Conservation (phyloP, 2,113 vertebrate genomes). For the Ptychochromis oligacanthus region DNA sequence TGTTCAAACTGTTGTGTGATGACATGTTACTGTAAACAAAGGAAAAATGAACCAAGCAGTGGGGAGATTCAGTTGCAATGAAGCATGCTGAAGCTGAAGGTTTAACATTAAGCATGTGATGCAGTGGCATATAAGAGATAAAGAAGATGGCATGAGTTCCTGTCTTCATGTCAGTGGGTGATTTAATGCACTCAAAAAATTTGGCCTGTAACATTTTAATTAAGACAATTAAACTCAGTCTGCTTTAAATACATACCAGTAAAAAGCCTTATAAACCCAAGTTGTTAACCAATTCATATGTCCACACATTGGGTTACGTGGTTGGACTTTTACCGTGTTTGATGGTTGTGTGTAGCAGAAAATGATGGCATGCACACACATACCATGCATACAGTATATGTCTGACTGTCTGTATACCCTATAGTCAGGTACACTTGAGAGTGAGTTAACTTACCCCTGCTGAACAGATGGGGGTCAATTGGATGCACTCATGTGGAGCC, state of each 20-base stretch:
- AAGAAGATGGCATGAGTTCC: constrained; percentile 2
- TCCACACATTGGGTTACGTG: not conserved
- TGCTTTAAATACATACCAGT: not conserved
- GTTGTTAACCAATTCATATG: not conserved
- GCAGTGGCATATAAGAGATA: constrained; percentile 15
- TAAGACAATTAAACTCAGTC: not conserved
- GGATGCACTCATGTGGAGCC: constrained; percentile 48
- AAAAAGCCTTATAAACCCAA: not conserved
- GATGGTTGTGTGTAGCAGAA: constrained; percentile 5
- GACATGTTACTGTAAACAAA: not conserved
- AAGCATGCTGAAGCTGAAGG: not conserved
- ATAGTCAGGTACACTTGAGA: constrained; percentile 29
- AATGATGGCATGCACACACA: not conserved
- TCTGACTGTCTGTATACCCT: constrained; percentile 8
- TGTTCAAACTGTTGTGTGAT: not conserved
- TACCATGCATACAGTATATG: not conserved
- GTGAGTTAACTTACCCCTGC: constrained; percentile 33
- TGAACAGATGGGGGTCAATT: constrained; percentile 76
- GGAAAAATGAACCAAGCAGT: not conserved
- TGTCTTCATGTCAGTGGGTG: constrained; percentile 49
- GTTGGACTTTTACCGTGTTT: constrained; percentile 14
- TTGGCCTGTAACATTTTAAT: not conserved
- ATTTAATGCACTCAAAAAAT: constrained; percentile 23
- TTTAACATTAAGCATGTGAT: constrained; percentile 26
- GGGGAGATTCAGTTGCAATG: constrained; percentile 21